phyloP scores from a whole-genome alignment of 2,888 invertebrate species.

The Pandemis corylana region DNA sequence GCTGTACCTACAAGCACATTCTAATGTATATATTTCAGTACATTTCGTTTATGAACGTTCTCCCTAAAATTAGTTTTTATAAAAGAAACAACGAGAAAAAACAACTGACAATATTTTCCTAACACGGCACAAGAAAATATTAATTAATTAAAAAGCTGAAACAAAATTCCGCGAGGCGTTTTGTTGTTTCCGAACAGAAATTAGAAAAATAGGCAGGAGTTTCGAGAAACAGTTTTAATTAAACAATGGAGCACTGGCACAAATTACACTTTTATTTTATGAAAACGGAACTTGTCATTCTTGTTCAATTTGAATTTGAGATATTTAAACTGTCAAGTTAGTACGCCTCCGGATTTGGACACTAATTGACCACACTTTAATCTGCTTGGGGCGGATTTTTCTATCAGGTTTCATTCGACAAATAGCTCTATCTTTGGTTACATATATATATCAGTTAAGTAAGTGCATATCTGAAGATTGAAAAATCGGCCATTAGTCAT shows the following conservation, averaged over 20 bases:
- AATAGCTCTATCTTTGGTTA: too few relatives aligned
- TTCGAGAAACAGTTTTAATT: neutral
- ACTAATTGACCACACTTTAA: too few relatives aligned
- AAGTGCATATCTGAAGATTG: too few relatives aligned
- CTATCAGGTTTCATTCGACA: too few relatives aligned
- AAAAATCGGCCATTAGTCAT: too few relatives aligned
- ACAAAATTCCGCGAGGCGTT: neutral
- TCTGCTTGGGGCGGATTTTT: too few relatives aligned
- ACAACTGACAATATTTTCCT: neutral
- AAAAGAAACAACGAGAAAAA: neutral
- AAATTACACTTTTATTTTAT: slow-evolving; percentile 6
- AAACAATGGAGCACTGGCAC: neutral
- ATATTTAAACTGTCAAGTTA: neutral
- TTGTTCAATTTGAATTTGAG: neutral
- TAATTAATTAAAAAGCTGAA: slow-evolving; percentile 1
- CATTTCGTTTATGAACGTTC: neutral
- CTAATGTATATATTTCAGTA: neutral
- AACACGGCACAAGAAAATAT: neutral
- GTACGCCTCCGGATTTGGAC: neutral
- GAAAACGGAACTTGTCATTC: neutral
- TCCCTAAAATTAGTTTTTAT: neutral
- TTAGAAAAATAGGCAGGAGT: slow-evolving; percentile 8
- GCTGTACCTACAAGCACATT: too few relatives aligned
- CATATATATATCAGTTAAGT: too few relatives aligned
- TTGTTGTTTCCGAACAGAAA: slow-evolving; percentile 2